Conservation (phyloP, 1,140 invertebrate genomes). For the Holcopasites calliopsidis region DNA sequence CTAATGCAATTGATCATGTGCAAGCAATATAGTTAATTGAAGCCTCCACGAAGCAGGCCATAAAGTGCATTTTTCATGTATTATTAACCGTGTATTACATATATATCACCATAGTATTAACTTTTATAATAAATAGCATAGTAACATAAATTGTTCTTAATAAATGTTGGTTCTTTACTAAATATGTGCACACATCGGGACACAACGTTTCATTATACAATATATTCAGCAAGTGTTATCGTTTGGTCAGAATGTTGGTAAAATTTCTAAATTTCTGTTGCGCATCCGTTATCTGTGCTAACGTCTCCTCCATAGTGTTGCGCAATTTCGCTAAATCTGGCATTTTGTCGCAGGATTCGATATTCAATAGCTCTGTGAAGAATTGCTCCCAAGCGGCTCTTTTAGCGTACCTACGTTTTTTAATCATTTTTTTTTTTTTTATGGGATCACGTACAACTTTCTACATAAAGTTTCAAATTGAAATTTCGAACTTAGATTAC, state of each 20-base stretch:
- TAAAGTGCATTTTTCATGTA: constrained; percentile 60
- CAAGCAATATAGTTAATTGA: constrained; percentile 54
- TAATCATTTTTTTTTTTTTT: not conserved
- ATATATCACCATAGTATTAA: constrained; percentile 62
- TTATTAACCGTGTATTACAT: constrained; percentile 60
- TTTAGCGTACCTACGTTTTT: constrained; percentile 82
- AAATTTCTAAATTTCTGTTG: constrained; percentile 71
- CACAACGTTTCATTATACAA: constrained; percentile 48
- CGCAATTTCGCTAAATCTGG: constrained; percentile 84
- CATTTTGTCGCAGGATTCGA: constrained; percentile 85
- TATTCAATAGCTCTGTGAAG: constrained; percentile 84
- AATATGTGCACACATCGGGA: constrained; percentile 60
- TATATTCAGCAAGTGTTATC: constrained; percentile 74
- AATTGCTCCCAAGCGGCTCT: constrained; percentile 84
- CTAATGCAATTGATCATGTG: constrained; percentile 59
- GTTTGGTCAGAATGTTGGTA: constrained; percentile 77
- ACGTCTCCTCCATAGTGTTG: constrained; percentile 82
- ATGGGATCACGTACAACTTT: not conserved
- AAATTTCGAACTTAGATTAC: too few species aligned
- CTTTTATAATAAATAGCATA: constrained; percentile 74
- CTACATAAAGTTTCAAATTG: too few species aligned
- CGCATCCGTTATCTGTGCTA: constrained; percentile 71
- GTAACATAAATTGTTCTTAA: constrained; percentile 67
- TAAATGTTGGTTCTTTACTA: constrained; percentile 63
- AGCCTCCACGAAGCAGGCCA: constrained; percentile 64